These are phyloP conservation scores for Nasonia oneida DNA, from an alignment of 2,888 invertebrate species.

Conservation along the genomic window DNA sequence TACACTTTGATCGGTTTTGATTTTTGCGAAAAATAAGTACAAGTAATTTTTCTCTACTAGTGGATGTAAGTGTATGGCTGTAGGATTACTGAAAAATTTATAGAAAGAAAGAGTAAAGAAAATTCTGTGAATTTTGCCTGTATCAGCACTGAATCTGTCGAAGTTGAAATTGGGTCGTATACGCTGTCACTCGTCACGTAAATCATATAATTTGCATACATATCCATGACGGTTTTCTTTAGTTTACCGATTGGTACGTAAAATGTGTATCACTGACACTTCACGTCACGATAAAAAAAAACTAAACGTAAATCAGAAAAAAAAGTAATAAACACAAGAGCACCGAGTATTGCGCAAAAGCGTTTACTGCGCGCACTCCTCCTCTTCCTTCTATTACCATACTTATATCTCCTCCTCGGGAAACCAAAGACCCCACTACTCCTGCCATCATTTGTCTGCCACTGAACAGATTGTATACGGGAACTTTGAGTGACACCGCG, in stretches of 20 bases:
- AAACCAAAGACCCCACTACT: constrained; percentile 21
- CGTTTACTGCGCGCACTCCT: constrained; percentile 36
- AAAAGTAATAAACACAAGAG: neutral
- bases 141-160: constrained; percentile 12
- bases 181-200: neutral
- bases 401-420: neutral
- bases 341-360: constrained; percentile 3
- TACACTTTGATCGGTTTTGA: neutral
- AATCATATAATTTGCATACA: neutral
- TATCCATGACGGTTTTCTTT: neutral
- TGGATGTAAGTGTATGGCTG: neutral
- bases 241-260: neutral
- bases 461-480: constrained; percentile 46
- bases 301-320: neutral
- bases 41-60: neutral
- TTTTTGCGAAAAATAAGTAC: neutral
- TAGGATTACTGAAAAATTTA: neutral
- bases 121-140: neutral
- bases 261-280: neutral
- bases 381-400: neutral
- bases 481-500: constrained; percentile 51
- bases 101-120: neutral
- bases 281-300: neutral
- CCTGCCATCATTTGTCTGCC: constrained; percentile 59
- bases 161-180: neutral